Evolutionary conservation across 2,113 vertebrate genomes (phyloP).

Genomic region (Indicator maculatus): DNA sequence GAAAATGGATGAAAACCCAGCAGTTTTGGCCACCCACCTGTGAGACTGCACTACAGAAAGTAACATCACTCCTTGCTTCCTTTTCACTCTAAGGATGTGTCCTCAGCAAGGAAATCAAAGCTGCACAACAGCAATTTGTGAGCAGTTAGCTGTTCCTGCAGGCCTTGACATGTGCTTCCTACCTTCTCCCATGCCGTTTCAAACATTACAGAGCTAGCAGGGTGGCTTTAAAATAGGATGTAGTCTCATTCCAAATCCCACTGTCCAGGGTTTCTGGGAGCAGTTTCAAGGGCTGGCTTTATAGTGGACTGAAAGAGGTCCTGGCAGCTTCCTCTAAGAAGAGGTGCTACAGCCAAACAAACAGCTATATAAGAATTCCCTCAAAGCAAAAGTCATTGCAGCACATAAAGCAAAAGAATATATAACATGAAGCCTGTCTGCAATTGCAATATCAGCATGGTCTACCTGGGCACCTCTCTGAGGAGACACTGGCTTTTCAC

Average conservation of each 20-base stretch:
- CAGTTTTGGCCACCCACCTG: not conserved
- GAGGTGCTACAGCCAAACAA: not conserved
- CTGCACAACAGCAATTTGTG: not conserved
- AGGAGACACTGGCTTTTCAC: not conserved
- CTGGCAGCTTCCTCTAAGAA: not conserved
- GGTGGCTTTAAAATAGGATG: not conserved
- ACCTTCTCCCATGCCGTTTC: not conserved
- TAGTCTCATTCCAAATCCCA: not conserved
- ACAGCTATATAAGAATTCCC: not conserved
- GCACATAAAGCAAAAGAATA: not conserved
- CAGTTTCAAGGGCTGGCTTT: not conserved
- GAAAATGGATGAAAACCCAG: not conserved
- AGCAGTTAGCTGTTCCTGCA: not conserved
- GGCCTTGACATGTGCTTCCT: not conserved
- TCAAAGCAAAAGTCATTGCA: not conserved
- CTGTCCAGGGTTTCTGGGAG: not conserved
- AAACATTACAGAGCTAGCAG: not conserved
- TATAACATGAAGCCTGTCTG: not conserved
- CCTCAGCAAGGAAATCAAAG: not conserved
- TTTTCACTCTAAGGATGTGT: not conserved
- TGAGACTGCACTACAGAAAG: not conserved
- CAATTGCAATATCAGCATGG: not conserved
- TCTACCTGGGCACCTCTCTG: not conserved
- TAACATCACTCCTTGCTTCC: not conserved
- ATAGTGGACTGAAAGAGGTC: not conserved